Evolutionary conservation across 1,140 invertebrate species (phyloP).

Genomic region (Ooceraea biroi): DNA sequence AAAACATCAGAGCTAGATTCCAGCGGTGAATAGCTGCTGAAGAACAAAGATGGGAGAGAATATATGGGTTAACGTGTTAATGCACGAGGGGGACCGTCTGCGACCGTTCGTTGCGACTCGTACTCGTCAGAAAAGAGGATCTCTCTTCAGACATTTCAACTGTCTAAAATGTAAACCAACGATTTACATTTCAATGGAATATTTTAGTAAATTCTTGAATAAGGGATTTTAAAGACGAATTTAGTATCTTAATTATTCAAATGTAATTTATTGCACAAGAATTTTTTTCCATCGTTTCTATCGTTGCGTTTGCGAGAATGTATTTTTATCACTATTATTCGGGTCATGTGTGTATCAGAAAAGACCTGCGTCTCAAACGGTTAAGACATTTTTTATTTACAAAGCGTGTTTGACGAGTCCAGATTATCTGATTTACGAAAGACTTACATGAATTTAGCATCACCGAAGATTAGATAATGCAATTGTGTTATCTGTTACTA

Average conservation of each 20-base stretch:
- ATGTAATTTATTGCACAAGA: neutral
- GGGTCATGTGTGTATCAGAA: neutral
- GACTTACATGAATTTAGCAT: conserved; percentile 34
- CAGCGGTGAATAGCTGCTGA: conserved; percentile 29
- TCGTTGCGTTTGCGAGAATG: neutral
- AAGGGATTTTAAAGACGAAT: too few species aligned
- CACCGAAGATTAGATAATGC: conserved; percentile 63
- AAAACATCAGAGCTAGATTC: conserved; percentile 44
- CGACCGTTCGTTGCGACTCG: conserved; percentile 3
- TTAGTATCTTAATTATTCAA: neutral
- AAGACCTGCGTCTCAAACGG: neutral
- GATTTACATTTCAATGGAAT: neutral
- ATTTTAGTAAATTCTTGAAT: neutral
- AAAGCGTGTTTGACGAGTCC: conserved; percentile 10
- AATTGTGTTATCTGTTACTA: conserved; percentile 59
- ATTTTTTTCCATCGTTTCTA: neutral
- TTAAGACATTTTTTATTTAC: conserved; percentile 3
- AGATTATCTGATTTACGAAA: conserved; percentile 25
- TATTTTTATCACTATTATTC: neutral
- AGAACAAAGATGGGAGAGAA: conserved; percentile 51
- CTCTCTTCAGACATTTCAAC: neutral
- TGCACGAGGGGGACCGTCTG: neutral
- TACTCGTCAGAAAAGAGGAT: neutral
- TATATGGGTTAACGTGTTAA: conserved; percentile 44
- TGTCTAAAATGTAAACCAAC: neutral